Base-by-base conservation (phyloP, 2,113 vertebrate species). In the Prionailurus viverrinus region DNA sequence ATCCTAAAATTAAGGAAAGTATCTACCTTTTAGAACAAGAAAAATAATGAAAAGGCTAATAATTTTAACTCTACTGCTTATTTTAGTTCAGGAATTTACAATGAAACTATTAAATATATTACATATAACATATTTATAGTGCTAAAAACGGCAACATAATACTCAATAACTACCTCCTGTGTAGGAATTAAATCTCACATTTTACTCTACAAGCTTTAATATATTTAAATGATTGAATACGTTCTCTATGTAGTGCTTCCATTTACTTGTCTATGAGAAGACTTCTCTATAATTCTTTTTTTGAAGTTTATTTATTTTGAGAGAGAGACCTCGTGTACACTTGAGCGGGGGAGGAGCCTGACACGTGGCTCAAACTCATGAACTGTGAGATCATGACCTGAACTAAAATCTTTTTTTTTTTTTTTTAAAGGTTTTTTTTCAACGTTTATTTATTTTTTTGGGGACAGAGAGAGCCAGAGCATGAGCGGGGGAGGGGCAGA, bases 1-100 rank as follows among this genome's bases (percentile, higher is more conserved):
- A 7, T 14, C 82, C 68, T 83, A 92, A 91, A 97, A 73, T 81
- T 58, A 95, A 88, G 71, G 61, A 82, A 89, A 3, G 4, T 73
- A 55, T 71, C 48, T 69, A 83, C 41, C 15, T 92, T 91, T 53
- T 55, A 86, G 29, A 82, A 89, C 29, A 96, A 91, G 39, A 81
- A 94, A 97, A 71, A 85, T n/a, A 89, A 93, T 78, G 41, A 74
- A 89, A 81, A 51, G 16, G 80, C 16, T 55, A 87, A 79, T 63
- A 91, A 74, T 89, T 94, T 91, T 71, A 94, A 87, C 11, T 82
- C 76, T 81, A 85, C 2, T 85, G 5, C 6, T 87, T 89, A 80
- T 87, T 95, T 85, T 55, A 82, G 55, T 76, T 89, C 0, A 61
- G 45, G n/a, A 92, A 94, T 79, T 92, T 9, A 85, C 2, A 87